Evolutionary conservation across 2,113 vertebrate species (phyloP).

Genomic region (Cyrtonyx montezumae): DNA sequence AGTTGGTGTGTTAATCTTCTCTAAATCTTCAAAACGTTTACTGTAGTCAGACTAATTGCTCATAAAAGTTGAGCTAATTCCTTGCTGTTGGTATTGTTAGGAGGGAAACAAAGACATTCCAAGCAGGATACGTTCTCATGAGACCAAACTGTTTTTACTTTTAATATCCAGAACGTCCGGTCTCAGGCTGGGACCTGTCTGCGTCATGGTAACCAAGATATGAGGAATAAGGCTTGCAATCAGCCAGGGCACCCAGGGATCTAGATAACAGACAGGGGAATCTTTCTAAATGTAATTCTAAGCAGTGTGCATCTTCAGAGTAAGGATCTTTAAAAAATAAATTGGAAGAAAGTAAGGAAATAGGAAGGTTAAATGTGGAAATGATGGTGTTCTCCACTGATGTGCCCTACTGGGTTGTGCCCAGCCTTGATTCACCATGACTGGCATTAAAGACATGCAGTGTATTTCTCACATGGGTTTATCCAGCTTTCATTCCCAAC

Average conservation of each 20-base stretch:
- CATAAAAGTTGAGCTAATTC: neutral
- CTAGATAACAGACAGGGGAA: neutral
- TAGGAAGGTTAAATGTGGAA: neutral
- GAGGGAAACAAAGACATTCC: neutral
- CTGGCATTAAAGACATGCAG: neutral
- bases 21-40: neutral
- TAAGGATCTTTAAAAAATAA: neutral
- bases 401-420: neutral
- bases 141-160: neutral
- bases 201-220: neutral
- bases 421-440: neutral
- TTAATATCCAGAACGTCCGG: neutral
- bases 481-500: neutral
- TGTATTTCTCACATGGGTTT: fast-evolving
- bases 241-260: neutral
- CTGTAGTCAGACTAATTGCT: neutral
- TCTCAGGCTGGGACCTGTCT: neutral
- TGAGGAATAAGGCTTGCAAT: neutral
- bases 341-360: neutral
- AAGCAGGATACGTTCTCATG: neutral
- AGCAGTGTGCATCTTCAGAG: neutral
- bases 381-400: neutral
- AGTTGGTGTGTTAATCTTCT: neutral
- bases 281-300: neutral
- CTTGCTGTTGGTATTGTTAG: neutral